A percentile compares a stretch with the other conserved stretches of the same genome.
Evolutionary conservation across 1,140 invertebrate genomes (phyloP).

Genomic region (Lordiphosa stackelbergi): DNA sequence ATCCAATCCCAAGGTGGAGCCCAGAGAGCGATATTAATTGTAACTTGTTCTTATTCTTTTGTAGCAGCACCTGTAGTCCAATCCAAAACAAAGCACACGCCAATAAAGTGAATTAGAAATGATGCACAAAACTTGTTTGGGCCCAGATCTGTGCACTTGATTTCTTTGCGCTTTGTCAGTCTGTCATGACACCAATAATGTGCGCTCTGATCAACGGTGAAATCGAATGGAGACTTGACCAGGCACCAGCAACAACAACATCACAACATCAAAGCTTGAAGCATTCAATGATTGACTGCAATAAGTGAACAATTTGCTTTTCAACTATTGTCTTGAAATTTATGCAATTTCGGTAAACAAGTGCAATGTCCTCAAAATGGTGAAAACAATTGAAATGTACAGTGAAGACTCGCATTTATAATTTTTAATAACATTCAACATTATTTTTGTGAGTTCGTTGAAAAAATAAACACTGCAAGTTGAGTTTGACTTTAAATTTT

Average conservation of each 20-base stretch:
- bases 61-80: constrained; percentile 50
- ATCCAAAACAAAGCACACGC: constrained; percentile 18
- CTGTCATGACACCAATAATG: constrained; percentile 5
- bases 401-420: too few species aligned
- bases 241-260: background rate
- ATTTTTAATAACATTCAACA: too few species aligned
- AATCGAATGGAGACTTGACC: background rate
- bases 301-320: too few species aligned
- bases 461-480: too few species aligned
- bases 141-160: constrained; percentile 8
- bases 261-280: background rate
- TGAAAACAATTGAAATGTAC: too few species aligned
- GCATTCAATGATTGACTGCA: too few species aligned
- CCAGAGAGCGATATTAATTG: constrained; percentile 38
- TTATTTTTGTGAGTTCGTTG: too few species aligned
- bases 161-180: background rate
- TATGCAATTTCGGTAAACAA: too few species aligned
- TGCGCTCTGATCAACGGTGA: constrained; percentile 4
- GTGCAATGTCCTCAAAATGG: too few species aligned
- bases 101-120: constrained; percentile 37
- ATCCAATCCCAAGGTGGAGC: constrained; percentile 14
- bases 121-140: constrained; percentile 14
- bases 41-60: background rate
- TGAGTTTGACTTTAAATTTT: too few species aligned
- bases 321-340: too few species aligned